These are phyloP conservation scores for Pyrochroa serraticornis DNA, from an alignment of 2,888 invertebrate species.

Conservation along the genomic window DNA sequence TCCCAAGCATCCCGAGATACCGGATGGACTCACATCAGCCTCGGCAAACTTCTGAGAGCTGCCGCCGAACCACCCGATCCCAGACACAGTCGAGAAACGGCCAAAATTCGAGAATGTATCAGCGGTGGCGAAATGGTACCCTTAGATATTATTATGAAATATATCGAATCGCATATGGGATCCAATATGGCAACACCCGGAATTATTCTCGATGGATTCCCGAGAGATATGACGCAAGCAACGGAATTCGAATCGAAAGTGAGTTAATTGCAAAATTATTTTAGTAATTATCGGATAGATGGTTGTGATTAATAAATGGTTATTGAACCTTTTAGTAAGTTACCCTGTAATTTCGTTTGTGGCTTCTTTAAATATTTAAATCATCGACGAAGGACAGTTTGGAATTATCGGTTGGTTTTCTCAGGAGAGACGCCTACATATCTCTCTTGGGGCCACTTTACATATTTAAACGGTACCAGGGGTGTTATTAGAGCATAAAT, in stretches of 20 bases:
- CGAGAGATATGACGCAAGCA: constrained; percentile 88
- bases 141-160: constrained; percentile 75
- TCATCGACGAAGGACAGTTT: constrained; percentile 14
- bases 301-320: constrained; percentile 15
- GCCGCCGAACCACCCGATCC: constrained; percentile 64
- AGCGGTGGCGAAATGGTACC: constrained; percentile 83
- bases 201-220: constrained; percentile 93
- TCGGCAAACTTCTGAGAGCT: constrained; percentile 80
- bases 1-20: constrained; percentile 71
- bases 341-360: constrained; percentile 11
- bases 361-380: constrained; percentile 21
- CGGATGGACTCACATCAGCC: constrained; percentile 60
- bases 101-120: constrained; percentile 69
- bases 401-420: constrained; percentile 14
- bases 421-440: not conserved
- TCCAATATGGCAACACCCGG: constrained; percentile 70
- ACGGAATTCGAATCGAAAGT: constrained; percentile 90
- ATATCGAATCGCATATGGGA: constrained; percentile 74
- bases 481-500: constrained; percentile 5
- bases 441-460: not conserved
- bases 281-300: not conserved
- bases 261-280: constrained; percentile 29
- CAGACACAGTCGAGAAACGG: constrained; percentile 48
- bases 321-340: not conserved
- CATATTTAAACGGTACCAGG: constrained; percentile 2